phyloP scores from a whole-genome alignment of 2,113 vertebrate species.

The Eubucco bourcierii region DNA sequence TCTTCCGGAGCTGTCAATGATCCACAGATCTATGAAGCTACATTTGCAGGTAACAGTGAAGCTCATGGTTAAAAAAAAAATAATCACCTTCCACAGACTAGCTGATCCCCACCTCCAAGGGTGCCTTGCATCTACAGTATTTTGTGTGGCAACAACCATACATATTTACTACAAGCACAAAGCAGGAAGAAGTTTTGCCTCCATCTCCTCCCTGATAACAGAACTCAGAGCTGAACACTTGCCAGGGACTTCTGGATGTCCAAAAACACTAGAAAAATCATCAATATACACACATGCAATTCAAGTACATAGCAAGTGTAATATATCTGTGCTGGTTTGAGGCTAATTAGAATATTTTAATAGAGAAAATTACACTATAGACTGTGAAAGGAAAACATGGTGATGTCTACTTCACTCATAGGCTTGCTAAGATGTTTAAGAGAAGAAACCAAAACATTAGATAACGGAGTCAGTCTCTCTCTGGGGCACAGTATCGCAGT shows the following conservation, averaged over 20 bases:
- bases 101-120: background rate
- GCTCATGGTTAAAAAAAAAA: background rate
- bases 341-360: too few relatives aligned
- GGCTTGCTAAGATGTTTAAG: too few relatives aligned
- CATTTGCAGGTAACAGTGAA: background rate
- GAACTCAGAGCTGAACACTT: background rate
- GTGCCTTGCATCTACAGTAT: background rate
- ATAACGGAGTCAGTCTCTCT: too few relatives aligned
- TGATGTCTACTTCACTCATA: too few relatives aligned
- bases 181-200: background rate
- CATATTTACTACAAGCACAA: background rate
- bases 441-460: too few relatives aligned
- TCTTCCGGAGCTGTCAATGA: constrained; percentile 16
- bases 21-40: background rate
- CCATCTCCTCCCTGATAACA: background rate
- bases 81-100: background rate
- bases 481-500: too few relatives aligned
- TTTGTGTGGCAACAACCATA: background rate
- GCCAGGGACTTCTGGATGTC: background rate
- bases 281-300: background rate
- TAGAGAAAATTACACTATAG: too few relatives aligned
- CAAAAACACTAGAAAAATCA: background rate
- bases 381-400: too few relatives aligned
- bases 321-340: too few relatives aligned
- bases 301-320: background rate